Evolutionary conservation across 2,797 vertebrate genomes (phyloP).

Genomic region (Amphiprion clarkii): DNA sequence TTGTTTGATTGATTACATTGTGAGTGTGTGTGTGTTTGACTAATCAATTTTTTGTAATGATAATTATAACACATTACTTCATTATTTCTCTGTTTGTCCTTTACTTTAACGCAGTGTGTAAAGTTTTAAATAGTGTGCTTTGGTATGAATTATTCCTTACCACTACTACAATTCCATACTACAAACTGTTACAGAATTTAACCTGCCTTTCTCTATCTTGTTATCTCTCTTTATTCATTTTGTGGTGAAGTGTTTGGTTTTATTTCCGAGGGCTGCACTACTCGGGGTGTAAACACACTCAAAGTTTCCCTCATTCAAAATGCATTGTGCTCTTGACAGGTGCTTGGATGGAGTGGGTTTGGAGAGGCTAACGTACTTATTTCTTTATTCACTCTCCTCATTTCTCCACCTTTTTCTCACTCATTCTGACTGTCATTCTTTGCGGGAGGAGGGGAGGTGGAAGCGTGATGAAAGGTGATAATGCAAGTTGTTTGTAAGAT

Average conservation of each 20-base stretch:
- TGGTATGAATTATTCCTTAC: slow-evolving; percentile 20
- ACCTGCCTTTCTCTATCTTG: slow-evolving; percentile 33
- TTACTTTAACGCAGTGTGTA: slow-evolving; percentile 24
- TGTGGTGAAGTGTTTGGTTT: slow-evolving; percentile 51
- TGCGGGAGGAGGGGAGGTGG: background rate
- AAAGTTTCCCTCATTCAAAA: slow-evolving; percentile 64
- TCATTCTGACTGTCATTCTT: slow-evolving; percentile 47
- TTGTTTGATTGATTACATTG: background rate
- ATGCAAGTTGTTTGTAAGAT: slow-evolving; percentile 69
- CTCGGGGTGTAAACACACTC: slow-evolving; percentile 53
- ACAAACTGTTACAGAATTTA: slow-evolving; percentile 43
- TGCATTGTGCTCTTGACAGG: slow-evolving; percentile 71
- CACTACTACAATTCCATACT: slow-evolving; percentile 16
- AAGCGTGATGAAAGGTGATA: slow-evolving; percentile 75
- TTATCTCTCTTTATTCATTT: slow-evolving; percentile 44
- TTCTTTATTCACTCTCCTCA: slow-evolving; percentile 64
- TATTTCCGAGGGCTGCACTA: slow-evolving; percentile 38
- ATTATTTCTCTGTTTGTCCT: slow-evolving; percentile 5
- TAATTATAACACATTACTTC: background rate
- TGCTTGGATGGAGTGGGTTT: slow-evolving; percentile 61
- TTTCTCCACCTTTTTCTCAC: slow-evolving; percentile 64
- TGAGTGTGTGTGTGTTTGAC: background rate
- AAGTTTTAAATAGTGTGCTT: slow-evolving; percentile 7
- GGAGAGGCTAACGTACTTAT: slow-evolving; percentile 49
- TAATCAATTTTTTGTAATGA: background rate